Evolutionary conservation across 1,140 invertebrate genomes (phyloP), one percentile per base, ranked within the genome.

Genomic region (Drosophila albomicans): DNA sequence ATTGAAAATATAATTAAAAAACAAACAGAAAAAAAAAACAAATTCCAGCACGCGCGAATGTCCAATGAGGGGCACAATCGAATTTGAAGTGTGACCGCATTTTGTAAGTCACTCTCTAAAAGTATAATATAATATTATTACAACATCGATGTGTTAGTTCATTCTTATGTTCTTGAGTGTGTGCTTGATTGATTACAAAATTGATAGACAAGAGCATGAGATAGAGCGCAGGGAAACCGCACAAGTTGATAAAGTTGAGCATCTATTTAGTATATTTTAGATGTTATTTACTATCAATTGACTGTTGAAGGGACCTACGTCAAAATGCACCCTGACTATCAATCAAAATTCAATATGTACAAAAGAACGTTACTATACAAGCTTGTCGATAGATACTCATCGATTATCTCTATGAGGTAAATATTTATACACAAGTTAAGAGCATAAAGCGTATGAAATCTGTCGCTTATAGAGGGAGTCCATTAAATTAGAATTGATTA

Each of bases 281-380:
- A 30, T 28, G n/a, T 65, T 11, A 46, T 13, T 51, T 52, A 52
- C 38, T 73, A 74, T 73, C 59, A 78, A 67, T 85, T 79, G 54
- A 63, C 57, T 59, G 46, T 59, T 61, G 62, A 41, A 25, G 35
- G 35, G 7, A 10, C 35, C 65, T 61, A 85, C 78, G 81, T 85
- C 66, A 75, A 57, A 67, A 61, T 43, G 25, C 20, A 66, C 62
- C 52, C 51, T 70, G 69, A 46, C 62, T 65, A 86, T 81, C 78
- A 81, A 81, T 78, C 45, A 69, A 78, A 74, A 62, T 51, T 52
- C 4, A 16, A 61, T 32, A 69, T 16, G 45, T 59, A 66, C 32
- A 46, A 43, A 16, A 51, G 15, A 46, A n/a, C 30, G 35, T 35
- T 61, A 11, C n/a, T 45, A 59, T 8, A 32, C 3, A 32, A 46